Base-by-base conservation (phyloP, 2,113 vertebrate species). In the Phainopepla nitens region DNA sequence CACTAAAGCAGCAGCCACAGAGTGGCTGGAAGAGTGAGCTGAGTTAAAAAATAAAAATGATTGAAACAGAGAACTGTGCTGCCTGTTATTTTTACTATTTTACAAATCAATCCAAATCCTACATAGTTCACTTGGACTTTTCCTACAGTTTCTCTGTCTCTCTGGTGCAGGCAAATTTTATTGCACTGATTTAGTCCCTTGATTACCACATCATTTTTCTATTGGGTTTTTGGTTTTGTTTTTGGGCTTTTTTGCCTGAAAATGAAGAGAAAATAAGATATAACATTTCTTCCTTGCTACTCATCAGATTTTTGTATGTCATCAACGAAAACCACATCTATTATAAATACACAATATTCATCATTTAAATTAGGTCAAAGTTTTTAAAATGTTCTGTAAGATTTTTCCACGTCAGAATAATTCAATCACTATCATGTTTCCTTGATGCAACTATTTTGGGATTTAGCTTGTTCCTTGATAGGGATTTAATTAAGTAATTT, bases 401-500 rank as follows among this genome's bases (percentile, higher is more conserved):
- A 89, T 70, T 87, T 93, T 84, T 66, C 50, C 69, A 31, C 22
- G 54, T 85, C 50, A 76, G 83, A 94, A 65, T 65, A 93, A 95
- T 95, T 91, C 83, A 78, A 78, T 82, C 95, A 66, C 68, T 89
- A 69, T 86, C 88, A 85, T 75, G 71, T 93, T 91, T 96, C 80
- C 82, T 87, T 64, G 70, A 81, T 72, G 80, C 70, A 68, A 91
- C 90, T 95, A 95, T 96, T 97, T 92, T 71, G 90, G 80, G 96
- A 96, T 72, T 75, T 42, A 45, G 31, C 76, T 95, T 96, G 94
- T 92, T 93, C 90, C 89, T 92, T 71, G 89, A 90, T 73, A 86
- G 71, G 94, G 89, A 89, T 83, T 91, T 97, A 97, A 97, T 96
- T 92, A 96, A 96, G 81, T 84, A n/a, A 97, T 93, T 96, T 96